Base-by-base conservation (phyloP, 23 tunicate genomes). In the Clavelina lepadiformis region DNA sequence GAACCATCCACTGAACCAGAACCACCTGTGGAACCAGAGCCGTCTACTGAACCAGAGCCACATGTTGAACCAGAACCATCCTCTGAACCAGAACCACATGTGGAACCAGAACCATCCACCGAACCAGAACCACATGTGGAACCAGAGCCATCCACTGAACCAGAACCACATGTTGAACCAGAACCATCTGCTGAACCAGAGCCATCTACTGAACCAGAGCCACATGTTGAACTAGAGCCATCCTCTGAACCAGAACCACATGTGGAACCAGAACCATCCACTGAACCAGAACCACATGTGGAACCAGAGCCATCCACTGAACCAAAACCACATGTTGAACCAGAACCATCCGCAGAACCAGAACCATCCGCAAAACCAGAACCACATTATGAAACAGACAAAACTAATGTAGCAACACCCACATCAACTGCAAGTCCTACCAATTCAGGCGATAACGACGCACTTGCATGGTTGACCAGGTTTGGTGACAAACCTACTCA, bases 101-200 rank as follows among this genome's bases (percentile, higher is more conserved):
- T 35, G 1, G 62, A 64, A 26, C 63, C 72, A 49, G 45, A 50
- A 19, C 58, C 68, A 7, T 58, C 49, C 15, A 45, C 64, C 3
- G 38, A 75, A 2, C 61, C 81, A 5, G 72, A 63, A 63, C 50
- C 69, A 11, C 13, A 18, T 3, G 8, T 4, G 3, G 52, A 35
- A 13, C 56, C 65, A 27, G 65, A 29, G 22, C 82, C 82, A 32
- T 33, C 46, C 22, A 31, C 62, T 2, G 62, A 64, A 26, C 63
- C 72, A 49, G 45, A 50, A 19, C 58, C 68, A 7, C 62, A 49
- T 26, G 67, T 38, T 13, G 38, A 75, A 2, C 61, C 81, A 5
- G 72, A 65, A 44, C 71, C 71, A 65, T 41, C 71, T 33, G 22
- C 24, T 23, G 71, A 65, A 45, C 71, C 71, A 23, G 71, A 65